These are phyloP conservation scores for Caenorhabditis sp. DNA, from an alignment of 2,888 invertebrate genomes.

Conservation along the genomic window DNA sequence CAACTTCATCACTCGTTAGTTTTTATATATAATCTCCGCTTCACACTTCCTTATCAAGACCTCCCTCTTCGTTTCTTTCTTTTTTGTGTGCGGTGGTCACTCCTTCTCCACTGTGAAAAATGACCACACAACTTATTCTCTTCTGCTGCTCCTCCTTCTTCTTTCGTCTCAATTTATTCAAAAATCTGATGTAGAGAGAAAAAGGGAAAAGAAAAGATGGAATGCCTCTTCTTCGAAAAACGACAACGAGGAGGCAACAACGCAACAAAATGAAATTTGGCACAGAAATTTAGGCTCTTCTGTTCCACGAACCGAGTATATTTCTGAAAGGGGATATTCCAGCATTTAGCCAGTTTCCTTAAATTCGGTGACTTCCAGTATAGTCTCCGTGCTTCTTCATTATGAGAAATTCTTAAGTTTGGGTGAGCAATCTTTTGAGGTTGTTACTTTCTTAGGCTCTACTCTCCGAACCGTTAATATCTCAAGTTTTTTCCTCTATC, in stretches of 20 bases:
- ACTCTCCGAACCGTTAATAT: neutral
- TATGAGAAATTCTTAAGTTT: too few relatives aligned
- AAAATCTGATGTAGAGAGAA: slow-evolving; percentile 24
- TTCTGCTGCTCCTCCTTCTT: neutral
- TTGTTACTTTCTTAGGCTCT: too few relatives aligned
- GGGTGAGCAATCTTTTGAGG: too few relatives aligned
- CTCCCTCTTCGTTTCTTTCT: neutral
- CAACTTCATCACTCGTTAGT: too few relatives aligned
- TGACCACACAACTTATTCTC: slow-evolving; percentile 22
- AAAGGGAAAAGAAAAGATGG: neutral
- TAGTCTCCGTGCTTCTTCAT: too few relatives aligned
- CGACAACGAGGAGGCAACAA: slow-evolving; percentile 10
- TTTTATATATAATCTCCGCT: neutral
- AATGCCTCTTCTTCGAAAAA: slow-evolving; percentile 21
- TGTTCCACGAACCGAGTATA: slow-evolving; percentile 18
- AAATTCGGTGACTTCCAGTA: neutral
- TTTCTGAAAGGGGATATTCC: neutral
- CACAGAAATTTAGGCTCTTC: slow-evolving; percentile 20
- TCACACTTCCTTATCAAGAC: neutral
- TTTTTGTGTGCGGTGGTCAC: neutral
- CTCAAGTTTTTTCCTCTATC: neutral
- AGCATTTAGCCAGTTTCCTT: neutral
- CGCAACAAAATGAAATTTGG: slow-evolving; percentile 56
- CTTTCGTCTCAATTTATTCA: slow-evolving; percentile 46
- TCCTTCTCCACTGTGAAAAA: slow-evolving; percentile 37